Evolutionary conservation across 2,113 vertebrate species (phyloP).

Genomic region (Lepisosteus oculatus): DNA sequence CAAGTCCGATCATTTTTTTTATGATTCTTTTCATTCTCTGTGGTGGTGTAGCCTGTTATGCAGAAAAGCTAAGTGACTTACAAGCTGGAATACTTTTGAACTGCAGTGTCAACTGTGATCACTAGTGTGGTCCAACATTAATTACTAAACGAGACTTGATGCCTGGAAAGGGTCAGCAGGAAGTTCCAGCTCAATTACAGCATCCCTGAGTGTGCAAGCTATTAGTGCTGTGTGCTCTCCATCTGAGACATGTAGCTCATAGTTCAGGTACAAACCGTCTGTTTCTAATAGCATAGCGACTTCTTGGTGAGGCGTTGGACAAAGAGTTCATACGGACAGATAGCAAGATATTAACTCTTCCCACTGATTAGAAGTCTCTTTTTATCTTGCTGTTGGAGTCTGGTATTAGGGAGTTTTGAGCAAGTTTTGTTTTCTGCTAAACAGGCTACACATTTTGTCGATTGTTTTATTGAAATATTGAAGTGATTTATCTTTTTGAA

Average conservation of each 20-base stretch:
- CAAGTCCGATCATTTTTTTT: neutral
- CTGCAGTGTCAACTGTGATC: constrained; percentile 63
- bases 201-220: constrained; percentile 41
- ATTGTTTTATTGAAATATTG: too few relatives aligned
- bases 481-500: too few relatives aligned
- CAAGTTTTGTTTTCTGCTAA: too few relatives aligned
- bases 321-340: constrained; percentile 5
- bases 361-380: neutral
- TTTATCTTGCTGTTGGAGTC: neutral
- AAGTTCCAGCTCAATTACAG: constrained; percentile 56
- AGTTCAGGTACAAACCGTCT: constrained; percentile 8
- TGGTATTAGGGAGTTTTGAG: neutral
- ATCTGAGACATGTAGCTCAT: neutral
- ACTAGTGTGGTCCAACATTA: constrained; percentile 34
- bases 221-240: constrained; percentile 27
- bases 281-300: neutral
- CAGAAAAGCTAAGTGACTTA: constrained; percentile 25
- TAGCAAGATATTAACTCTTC: neutral
- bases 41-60: neutral
- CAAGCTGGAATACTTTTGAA: constrained; percentile 48
- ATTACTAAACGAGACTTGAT: constrained; percentile 50
- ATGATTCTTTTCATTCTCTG: neutral
- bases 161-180: constrained; percentile 41
- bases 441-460: too few relatives aligned
- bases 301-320: neutral